A percentile compares a stretch with the other conserved stretches of the same genome.
Evolutionary conservation across 2,797 vertebrate genomes (phyloP).

Genomic region (Poecilia wingei): DNA sequence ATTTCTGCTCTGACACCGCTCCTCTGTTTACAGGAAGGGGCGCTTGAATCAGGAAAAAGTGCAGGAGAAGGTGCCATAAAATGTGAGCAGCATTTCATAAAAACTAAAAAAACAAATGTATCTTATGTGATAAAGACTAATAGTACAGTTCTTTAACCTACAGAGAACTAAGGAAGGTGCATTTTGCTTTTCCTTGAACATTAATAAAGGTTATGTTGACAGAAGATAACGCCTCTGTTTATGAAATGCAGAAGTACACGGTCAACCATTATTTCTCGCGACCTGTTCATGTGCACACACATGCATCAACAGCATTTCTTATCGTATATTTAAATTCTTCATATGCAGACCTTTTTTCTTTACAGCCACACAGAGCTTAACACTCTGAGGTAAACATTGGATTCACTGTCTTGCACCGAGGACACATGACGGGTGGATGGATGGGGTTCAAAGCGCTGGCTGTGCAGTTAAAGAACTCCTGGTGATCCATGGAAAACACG

Average conservation of each 20-base stretch:
- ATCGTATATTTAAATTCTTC: neutral
- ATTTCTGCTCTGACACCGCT: slow-evolving; percentile 38
- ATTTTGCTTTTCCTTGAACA: neutral
- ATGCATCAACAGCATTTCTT: neutral
- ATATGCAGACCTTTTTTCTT: neutral
- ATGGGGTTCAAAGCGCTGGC: neutral
- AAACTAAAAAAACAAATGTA: neutral
- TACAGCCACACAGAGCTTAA: neutral
- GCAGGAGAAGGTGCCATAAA: neutral
- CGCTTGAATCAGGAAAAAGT: slow-evolving; percentile 5
- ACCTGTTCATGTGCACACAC: neutral
- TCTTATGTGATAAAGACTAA: neutral
- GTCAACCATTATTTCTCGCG: neutral
- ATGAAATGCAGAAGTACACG: neutral
- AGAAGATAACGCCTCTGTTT: neutral
- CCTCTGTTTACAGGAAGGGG: slow-evolving; percentile 18
- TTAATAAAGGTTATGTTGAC: neutral
- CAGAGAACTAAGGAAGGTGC: neutral
- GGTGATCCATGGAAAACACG: neutral
- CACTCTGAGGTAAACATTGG: neutral
- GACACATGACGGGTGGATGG: neutral
- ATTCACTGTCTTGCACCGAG: neutral
- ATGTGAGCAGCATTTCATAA: neutral
- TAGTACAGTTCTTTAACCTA: neutral
- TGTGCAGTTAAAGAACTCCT: neutral